phyloP scores from a whole-genome alignment of 2,888 invertebrate genomes.

The Chirona hameri region DNA sequence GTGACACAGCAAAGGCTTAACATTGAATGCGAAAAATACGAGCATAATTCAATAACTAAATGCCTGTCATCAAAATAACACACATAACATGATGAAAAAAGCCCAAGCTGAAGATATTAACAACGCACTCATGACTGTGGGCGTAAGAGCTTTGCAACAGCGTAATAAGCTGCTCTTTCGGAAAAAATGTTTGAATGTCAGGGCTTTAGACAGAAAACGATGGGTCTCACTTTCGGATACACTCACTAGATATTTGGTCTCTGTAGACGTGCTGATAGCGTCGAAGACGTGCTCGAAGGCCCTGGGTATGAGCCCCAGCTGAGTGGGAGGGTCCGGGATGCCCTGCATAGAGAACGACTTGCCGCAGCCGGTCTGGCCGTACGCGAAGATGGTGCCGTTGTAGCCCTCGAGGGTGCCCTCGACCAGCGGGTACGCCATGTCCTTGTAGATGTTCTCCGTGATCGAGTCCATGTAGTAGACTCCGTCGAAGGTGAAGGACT shows the following conservation, averaged over 20 bases:
- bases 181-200: too few species aligned
- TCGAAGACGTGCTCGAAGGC: constrained; percentile 87
- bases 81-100: too few species aligned
- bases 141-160: too few species aligned
- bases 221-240: too few species aligned
- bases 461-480: constrained; percentile 70
- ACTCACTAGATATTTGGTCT: constrained; percentile 39
- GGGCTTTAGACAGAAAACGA: too few species aligned
- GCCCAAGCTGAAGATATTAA: too few species aligned
- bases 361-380: constrained; percentile 88
- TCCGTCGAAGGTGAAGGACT: constrained; percentile 78
- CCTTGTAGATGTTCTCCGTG: constrained; percentile 83
- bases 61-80: too few species aligned
- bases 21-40: too few species aligned
- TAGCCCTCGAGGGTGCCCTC: constrained; percentile 87
- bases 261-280: constrained; percentile 54
- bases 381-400: constrained; percentile 89
- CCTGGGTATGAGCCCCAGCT: constrained; percentile 54
- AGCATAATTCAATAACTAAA: too few species aligned
- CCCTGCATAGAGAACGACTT: constrained; percentile 91
- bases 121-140: too few species aligned
- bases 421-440: constrained; percentile 75
- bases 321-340: constrained; percentile 50
- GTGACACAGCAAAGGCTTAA: too few species aligned
- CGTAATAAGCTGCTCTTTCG: too few species aligned